These are phyloP conservation scores for Eugnorisma glareosa DNA, from an alignment of 2,888 invertebrate species.

Conservation along the genomic window DNA sequence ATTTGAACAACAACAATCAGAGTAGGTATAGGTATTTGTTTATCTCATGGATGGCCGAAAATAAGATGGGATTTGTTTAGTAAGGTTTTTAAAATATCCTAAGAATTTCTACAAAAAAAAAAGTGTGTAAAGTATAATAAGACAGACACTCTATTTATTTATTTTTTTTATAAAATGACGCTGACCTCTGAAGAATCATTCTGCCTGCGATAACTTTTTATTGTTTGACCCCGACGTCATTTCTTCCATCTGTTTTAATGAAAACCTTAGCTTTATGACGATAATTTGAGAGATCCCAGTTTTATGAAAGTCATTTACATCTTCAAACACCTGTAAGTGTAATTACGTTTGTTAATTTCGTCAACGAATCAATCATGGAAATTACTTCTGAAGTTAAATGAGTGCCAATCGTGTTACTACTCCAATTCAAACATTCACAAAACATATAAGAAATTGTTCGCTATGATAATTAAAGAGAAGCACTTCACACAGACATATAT, in stretches of 20 bases:
- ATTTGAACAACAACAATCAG: no score
- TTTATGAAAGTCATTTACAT: background rate
- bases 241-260: constrained; percentile 41
- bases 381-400: background rate
- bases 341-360: constrained; percentile 15
- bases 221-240: constrained; percentile 36
- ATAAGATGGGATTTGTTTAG: no score
- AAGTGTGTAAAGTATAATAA: no score
- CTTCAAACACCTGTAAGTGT: constrained; percentile 10
- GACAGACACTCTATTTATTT: constrained; percentile 51
- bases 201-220: constrained; percentile 47
- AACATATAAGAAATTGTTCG: constrained; percentile 26
- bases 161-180: constrained; percentile 42
- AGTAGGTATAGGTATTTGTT: no score
- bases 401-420: constrained; percentile 3
- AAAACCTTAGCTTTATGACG: constrained; percentile 45
- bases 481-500: constrained; percentile 47
- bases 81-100: no score
- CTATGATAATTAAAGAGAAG: constrained; percentile 39
- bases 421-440: constrained; percentile 25
- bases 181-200: constrained; percentile 44
- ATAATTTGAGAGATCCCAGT: constrained; percentile 18
- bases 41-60: no score
- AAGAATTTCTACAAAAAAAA: no score
- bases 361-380: constrained; percentile 1